Base-by-base conservation (phyloP, 2,797 vertebrate genomes). In the Epinephelus malabaricus region DNA sequence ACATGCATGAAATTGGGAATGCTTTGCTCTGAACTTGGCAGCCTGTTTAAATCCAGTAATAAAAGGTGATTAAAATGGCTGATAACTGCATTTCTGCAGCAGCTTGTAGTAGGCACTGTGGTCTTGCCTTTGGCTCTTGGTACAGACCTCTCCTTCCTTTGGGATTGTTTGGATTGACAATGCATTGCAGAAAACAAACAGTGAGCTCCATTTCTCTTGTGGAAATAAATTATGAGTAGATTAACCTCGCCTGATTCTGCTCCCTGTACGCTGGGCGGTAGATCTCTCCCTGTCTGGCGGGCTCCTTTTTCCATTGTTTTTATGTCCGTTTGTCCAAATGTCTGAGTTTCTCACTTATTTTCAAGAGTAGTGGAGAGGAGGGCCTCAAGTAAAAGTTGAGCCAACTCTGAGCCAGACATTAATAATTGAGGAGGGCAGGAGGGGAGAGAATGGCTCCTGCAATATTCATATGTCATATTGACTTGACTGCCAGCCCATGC, bases 381-480 rank as follows among this genome's bases (percentile, higher is more conserved):
- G 72, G 88, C 89, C 77, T 81, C 53, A 64, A 88, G 92, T 87
- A 85, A 85, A 93, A 93, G 88, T 93, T 92, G 89, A 84, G 79
- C 83, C 83, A 86, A 94, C 84, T 92, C 91, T 84, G 88, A 91
- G 90, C 90, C 92, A 95, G 92, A 94, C 94, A 91, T 97, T 96
- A 97, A 97, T 97, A 96, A 97, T 96, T 95, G 94, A 97, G 93
- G 90, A 92, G 94, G 95, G 95, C 96, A 95, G 89, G 91, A 94
- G 92, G 92, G 93, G 94, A 95, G 86, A 93, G 92, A 94, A 94
- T 92, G 93, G 92, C 93, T 94, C 69, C 93, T 95, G 91, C 95
- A 96, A 94, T 96, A 95, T 95, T 96, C 94, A 96, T 95, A 92
- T 92, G 92, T 93, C 89, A 96, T 95, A 95, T 94, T 94, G 95